A percentile compares a stretch with the other conserved stretches of the same genome.
Evolutionary conservation across 1,140 invertebrate genomes (phyloP).

Genomic region (Drosophila ananassae): DNA sequence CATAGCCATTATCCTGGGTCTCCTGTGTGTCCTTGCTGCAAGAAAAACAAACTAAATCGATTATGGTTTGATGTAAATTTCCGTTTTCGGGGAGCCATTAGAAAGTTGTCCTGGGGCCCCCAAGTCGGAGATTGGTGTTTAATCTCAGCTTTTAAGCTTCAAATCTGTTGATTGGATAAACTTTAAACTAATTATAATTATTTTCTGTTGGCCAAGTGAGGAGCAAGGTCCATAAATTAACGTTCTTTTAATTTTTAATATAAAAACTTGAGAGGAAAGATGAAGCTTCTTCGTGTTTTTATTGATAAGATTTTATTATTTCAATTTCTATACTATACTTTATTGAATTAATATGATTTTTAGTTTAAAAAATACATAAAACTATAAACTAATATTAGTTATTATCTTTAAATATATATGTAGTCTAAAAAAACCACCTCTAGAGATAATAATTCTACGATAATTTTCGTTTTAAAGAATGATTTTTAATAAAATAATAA

Average conservation of each 20-base stretch:
- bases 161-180: constrained; percentile 23
- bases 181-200: constrained; percentile 6
- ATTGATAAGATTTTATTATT: too few species aligned
- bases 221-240: background rate
- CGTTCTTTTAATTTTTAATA: background rate
- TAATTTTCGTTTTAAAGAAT: too few species aligned
- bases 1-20: constrained; percentile 9
- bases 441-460: too few species aligned
- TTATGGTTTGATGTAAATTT: constrained; percentile 65
- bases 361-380: too few species aligned
- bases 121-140: constrained; percentile 3
- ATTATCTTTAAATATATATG: too few species aligned
- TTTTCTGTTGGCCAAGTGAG: background rate
- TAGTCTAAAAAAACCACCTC: too few species aligned
- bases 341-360: too few species aligned
- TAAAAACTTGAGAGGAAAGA: background rate
- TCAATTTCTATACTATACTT: too few species aligned
- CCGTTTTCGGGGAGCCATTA: constrained; percentile 13
- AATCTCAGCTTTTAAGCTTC: constrained; percentile 16
- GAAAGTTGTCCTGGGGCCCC: constrained; percentile 13
- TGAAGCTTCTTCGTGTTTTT: background rate
- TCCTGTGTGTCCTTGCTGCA: constrained; percentile 34
- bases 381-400: too few species aligned
- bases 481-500: too few species aligned
- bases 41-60: constrained; percentile 62